phyloP scores from a whole-genome alignment of 2,888 invertebrate species.

The Parnassius smintheus region DNA sequence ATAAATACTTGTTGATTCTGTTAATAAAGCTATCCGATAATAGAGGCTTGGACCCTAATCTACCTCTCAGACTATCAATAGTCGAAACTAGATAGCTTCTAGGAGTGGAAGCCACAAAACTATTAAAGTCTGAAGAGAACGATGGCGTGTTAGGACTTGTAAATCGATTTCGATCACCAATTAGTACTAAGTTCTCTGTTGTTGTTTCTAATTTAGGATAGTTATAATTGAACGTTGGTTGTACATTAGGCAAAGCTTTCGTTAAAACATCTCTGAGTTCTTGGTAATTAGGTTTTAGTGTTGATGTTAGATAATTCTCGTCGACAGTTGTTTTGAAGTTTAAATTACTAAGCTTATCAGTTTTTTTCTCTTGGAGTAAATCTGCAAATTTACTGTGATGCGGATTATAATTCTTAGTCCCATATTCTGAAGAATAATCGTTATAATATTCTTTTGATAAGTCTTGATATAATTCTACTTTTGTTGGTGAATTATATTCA shows the following conservation, averaged over 20 bases:
- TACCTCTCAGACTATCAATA: constrained; percentile 56
- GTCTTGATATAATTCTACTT: constrained; percentile 43
- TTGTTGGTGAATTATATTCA: constrained; percentile 30
- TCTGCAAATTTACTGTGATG: constrained; percentile 53
- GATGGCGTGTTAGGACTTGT: constrained; percentile 19
- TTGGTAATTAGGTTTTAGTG: constrained; percentile 41
- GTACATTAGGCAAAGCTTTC: constrained; percentile 37
- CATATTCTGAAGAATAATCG: constrained; percentile 52
- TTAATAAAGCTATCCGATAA: constrained; percentile 59
- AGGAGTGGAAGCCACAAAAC: constrained; percentile 30
- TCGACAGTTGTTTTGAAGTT: constrained; percentile 32
- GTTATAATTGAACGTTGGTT: constrained; percentile 42
- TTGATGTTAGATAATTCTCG: constrained; percentile 26
- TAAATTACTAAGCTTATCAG: constrained; percentile 24
- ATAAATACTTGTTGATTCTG: constrained; percentile 69
- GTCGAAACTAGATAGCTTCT: constrained; percentile 55
- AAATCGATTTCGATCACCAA: constrained; percentile 30
- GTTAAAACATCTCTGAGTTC: constrained; percentile 55
- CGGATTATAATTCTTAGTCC: constrained; percentile 46
- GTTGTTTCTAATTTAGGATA: constrained; percentile 5
- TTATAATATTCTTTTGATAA: constrained; percentile 59
- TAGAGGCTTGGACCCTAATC: constrained; percentile 54
- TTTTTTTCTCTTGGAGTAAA: constrained; percentile 35
- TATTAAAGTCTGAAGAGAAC: constrained; percentile 14
- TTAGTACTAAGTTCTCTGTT: constrained; percentile 30